A percentile compares a stretch with the other conserved stretches of the same genome.
Evolutionary conservation across 2,113 vertebrate genomes (phyloP).

Genomic region (Antechinus stuartii): DNA sequence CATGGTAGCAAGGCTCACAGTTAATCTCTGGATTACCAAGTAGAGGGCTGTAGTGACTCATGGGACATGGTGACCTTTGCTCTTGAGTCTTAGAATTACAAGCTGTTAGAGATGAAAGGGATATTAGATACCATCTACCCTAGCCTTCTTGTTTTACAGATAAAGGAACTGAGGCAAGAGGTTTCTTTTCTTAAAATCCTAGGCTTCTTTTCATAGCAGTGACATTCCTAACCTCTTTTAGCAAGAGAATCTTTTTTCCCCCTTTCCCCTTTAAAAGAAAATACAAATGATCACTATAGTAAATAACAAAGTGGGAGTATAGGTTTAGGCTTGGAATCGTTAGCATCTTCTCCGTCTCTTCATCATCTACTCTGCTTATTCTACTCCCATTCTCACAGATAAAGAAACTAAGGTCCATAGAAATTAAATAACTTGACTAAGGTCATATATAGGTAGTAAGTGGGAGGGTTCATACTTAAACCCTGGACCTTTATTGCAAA

Average conservation of each 20-base stretch:
- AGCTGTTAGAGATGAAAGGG: not conserved
- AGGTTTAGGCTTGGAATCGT: not conserved
- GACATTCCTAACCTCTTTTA: not conserved
- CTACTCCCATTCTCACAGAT: not conserved
- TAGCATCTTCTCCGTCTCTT: not conserved
- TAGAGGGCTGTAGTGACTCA: not conserved
- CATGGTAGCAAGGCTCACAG: not conserved
- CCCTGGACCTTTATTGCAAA: not conserved
- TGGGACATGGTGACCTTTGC: not conserved
- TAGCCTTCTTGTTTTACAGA: not conserved
- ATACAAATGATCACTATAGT: not conserved
- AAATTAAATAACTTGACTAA: not conserved
- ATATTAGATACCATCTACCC: not conserved
- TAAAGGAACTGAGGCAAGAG: conserved; percentile 8
- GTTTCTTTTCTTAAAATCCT: conserved; percentile 8
- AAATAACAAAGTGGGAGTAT: not conserved
- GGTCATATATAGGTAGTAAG: not conserved
- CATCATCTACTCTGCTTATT: not conserved
- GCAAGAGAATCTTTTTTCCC: not conserved
- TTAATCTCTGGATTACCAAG: not conserved
- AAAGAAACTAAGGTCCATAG: not conserved
- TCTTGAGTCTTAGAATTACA: not conserved
- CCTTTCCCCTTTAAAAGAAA: not conserved
- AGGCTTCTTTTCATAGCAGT: not conserved
- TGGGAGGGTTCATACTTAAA: not conserved